phyloP scores from a whole-genome alignment of 2,113 vertebrate species.

The Grus americana region DNA sequence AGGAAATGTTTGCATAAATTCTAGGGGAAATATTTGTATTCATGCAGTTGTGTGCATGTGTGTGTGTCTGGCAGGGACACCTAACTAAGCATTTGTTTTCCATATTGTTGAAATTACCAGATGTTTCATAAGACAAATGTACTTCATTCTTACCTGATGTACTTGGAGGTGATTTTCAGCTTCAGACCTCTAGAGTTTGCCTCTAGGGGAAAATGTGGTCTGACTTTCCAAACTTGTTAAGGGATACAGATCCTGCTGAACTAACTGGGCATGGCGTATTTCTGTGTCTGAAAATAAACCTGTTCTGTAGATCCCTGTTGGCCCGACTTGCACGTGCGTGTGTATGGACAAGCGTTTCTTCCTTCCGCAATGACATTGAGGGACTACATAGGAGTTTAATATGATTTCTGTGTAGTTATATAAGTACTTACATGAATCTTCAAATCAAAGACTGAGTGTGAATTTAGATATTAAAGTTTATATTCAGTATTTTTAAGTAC shows the following conservation, averaged over 20 bases:
- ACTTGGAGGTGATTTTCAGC: background rate
- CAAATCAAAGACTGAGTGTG: background rate
- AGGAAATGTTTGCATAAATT: background rate
- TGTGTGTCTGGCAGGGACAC: background rate
- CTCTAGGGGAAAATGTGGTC: background rate
- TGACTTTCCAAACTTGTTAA: background rate
- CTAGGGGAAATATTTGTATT: background rate
- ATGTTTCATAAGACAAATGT: background rate
- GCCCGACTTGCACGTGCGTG: fast-evolving
- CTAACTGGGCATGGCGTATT: background rate
- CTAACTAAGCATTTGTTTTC: background rate
- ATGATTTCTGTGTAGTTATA: background rate
- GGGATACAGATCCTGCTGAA: background rate
- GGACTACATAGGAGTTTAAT: background rate
- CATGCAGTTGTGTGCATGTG: background rate
- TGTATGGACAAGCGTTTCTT: background rate
- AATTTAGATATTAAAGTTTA: background rate
- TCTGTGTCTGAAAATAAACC: background rate
- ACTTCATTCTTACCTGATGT: background rate
- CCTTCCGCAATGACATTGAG: background rate
- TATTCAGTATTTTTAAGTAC: background rate
- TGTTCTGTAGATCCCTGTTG: background rate
- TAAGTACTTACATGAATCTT: background rate
- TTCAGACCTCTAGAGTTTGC: background rate
- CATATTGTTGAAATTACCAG: background rate